A percentile compares a stretch with the other conserved stretches of the same genome.
Evolutionary conservation across 2,797 vertebrate species (phyloP).

Genomic region (Poeciliopsis infans): DNA sequence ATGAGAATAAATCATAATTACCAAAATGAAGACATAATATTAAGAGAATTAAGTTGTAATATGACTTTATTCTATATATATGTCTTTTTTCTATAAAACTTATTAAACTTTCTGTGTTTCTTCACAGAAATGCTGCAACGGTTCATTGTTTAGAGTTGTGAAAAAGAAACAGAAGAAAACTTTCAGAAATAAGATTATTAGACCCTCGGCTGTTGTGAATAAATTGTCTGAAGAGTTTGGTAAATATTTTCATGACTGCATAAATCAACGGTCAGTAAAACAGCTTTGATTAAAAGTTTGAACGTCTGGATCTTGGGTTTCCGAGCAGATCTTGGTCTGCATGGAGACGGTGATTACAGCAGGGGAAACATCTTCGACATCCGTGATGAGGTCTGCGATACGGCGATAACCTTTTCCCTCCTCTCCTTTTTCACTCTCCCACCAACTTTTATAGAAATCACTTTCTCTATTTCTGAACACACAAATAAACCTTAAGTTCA

Average conservation of each 20-base stretch:
- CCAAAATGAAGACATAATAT: too few relatives aligned
- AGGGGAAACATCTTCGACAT: constrained; percentile 20
- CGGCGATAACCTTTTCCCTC: constrained; percentile 49
- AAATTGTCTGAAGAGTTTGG: not conserved
- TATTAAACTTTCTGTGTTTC: too few relatives aligned
- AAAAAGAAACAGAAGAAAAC: not conserved
- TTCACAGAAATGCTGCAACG: not conserved
- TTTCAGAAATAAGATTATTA: not conserved
- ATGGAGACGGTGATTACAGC: constrained; percentile 41
- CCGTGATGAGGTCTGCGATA: constrained; percentile 50
- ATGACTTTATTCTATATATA: too few relatives aligned
- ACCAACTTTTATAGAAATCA: constrained; percentile 53
- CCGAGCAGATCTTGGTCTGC: constrained; percentile 16
- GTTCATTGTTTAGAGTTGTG: not conserved
- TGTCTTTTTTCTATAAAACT: too few relatives aligned
- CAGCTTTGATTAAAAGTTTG: not conserved
- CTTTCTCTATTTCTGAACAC: constrained; percentile 74
- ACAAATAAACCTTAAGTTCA: constrained; percentile 58
- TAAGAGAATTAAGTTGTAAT: too few relatives aligned
- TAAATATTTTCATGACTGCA: not conserved
- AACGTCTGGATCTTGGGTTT: not conserved
- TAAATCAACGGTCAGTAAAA: not conserved
- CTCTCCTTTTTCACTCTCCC: constrained; percentile 60
- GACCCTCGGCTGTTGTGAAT: not conserved
- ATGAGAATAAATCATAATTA: too few relatives aligned